Base-by-base conservation (phyloP, 1,140 invertebrate genomes). In the Wasmannia auropunctata region DNA sequence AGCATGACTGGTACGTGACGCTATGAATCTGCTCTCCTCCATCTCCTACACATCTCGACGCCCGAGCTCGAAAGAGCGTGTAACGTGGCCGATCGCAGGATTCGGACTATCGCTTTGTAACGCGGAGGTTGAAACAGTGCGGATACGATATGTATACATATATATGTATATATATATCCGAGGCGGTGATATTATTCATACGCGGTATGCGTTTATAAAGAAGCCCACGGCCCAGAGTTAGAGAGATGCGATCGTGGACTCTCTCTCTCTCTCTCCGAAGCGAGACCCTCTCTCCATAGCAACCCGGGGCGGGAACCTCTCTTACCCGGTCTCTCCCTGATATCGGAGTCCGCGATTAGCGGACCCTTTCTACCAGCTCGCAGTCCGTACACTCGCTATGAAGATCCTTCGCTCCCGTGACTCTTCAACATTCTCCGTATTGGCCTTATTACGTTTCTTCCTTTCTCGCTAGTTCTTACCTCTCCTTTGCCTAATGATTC, bases 281-380 rank as follows among this genome's bases (percentile, higher is more conserved):
- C 90, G 91, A 93, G n/a, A n/a, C n/a, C n/a, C 92, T 91, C 93
- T 93, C 92, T 28, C 75, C 91, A 91, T 92, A 89, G 91, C 90
- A 93, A 94, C 91, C 90, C 88, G 74, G 69, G 81, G n/a, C n/a
- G n/a, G 88, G 84, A 90, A 90, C 86, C 90, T 93, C 90, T 93
- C 90, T 88, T 85, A 87, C 84, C 86, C 72, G 88, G 88, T 91
- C 87, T 90, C n/a, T n/a, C n/a, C 84, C 86, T 88, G 86, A 85
- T 90, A 86, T 90, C 86, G 89, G 28, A 87, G 90, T 87, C 79
- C 88, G 87, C 91, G 92, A 93, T 93, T 93, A 93, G 92, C 92
- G 88, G 93, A 91, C 93, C 92, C 16, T 92, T 67, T 90, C 93
- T 28, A 34, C 86, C 91, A 91, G 90, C 90, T 90, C 86, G 72